These are phyloP conservation scores for Nephrocerus scutellatus DNA, from an alignment of 2,888 invertebrate species.

Conservation along the genomic window DNA sequence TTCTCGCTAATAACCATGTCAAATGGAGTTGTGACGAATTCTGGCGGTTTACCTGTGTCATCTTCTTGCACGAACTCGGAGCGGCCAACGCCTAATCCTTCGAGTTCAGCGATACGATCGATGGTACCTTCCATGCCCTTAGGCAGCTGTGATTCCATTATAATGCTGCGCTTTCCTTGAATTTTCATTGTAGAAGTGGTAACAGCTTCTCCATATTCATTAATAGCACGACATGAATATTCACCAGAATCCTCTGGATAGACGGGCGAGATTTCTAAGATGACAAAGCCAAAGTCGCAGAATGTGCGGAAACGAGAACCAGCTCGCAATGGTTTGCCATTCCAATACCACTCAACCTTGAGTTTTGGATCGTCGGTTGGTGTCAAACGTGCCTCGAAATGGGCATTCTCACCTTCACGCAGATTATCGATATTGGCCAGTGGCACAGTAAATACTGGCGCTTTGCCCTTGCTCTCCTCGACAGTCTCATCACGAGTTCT, in stretches of 20 bases:
- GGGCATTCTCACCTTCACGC: constrained; percentile 85
- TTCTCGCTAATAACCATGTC: constrained; percentile 81
- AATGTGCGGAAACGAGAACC: constrained; percentile 93
- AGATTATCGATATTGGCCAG: constrained; percentile 79
- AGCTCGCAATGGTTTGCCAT: constrained; percentile 78
- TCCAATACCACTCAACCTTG: constrained; percentile 92
- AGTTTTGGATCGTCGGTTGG: constrained; percentile 87
- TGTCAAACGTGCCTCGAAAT: constrained; percentile 81
- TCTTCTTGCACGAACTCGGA: constrained; percentile 66
- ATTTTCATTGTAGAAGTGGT: constrained; percentile 85
- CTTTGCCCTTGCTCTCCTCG: constrained; percentile 72
- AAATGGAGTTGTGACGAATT: constrained; percentile 79
- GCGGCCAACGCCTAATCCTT: constrained; percentile 70
- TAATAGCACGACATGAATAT: constrained; percentile 80
- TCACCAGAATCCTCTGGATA: constrained; percentile 95
- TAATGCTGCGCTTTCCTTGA: constrained; percentile 85
- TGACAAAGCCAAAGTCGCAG: constrained; percentile 96
- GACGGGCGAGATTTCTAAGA: constrained; percentile 93
- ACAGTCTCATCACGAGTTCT: constrained; percentile 65
- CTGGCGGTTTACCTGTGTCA: constrained; percentile 80
- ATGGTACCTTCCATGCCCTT: constrained; percentile 92
- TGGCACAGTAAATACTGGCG: constrained; percentile 85
- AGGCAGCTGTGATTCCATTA: constrained; percentile 83
- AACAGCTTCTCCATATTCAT: constrained; percentile 86
- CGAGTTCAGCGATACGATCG: constrained; percentile 84